Evolutionary conservation across 64 coral and sea anemone genomes (phyloP).

Genomic region (Montipora foliosa): DNA sequence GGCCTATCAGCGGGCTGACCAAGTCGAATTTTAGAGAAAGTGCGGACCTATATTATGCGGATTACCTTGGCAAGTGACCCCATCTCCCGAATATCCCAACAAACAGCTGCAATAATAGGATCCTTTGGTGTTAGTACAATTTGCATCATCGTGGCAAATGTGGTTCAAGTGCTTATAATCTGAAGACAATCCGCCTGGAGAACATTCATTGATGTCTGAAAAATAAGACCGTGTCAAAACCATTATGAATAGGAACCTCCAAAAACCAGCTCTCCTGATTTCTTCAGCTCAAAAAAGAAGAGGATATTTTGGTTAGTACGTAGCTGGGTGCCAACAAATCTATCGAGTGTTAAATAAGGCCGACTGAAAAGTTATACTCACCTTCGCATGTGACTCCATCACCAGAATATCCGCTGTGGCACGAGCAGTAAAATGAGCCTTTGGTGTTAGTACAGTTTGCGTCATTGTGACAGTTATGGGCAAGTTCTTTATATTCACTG

Average conservation of each 20-base stretch:
- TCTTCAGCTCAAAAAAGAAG: too few species aligned
- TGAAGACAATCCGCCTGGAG: background rate
- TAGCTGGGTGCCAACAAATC: too few species aligned
- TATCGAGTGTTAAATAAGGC: background rate
- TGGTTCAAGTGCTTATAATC: background rate
- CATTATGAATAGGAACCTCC: too few species aligned
- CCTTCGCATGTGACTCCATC: constrained; percentile 76
- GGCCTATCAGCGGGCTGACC: too few species aligned
- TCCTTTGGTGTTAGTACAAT: background rate
- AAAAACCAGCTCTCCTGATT: too few species aligned
- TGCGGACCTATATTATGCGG: background rate
- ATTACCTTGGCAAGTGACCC: constrained; percentile 9
- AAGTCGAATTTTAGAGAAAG: too few species aligned
- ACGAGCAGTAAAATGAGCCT: constrained; percentile 81
- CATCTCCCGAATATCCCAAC: constrained; percentile 5
- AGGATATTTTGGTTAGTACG: too few species aligned
- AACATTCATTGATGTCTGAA: constrained; percentile 57
- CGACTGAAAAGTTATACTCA: background rate
- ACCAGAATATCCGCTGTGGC: constrained; percentile 83
- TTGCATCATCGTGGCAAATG: background rate
- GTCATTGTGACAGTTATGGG: constrained; percentile 75
- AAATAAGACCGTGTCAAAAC: background rate
- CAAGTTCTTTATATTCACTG: constrained; percentile 51
- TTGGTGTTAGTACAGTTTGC: constrained; percentile 92
- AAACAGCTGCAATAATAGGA: background rate